Percentiles rank a stretch among this genome's conserved stretches.
Evolutionary conservation across 2,888 invertebrate genomes (phyloP).

Genomic region (Lagria hirta): DNA sequence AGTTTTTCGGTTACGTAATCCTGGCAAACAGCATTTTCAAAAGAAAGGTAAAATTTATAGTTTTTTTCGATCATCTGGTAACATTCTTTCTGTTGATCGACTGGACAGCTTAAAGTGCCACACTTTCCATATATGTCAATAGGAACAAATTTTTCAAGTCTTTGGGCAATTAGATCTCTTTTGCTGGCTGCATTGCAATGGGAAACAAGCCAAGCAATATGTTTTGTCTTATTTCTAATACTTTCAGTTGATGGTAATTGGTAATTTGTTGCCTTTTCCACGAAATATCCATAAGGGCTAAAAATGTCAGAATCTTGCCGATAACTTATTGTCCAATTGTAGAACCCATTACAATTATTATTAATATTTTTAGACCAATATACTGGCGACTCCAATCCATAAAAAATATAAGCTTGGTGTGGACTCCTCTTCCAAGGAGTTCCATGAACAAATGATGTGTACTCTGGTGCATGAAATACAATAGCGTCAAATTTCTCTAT

Average conservation of each 20-base stretch:
- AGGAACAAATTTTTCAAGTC: constrained; percentile 58
- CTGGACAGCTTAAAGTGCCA: constrained; percentile 51
- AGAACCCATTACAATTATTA: constrained; percentile 53
- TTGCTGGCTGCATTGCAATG: constrained; percentile 55
- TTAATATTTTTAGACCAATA: constrained; percentile 29
- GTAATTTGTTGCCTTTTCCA: constrained; percentile 26
- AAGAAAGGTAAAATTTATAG: constrained; percentile 71
- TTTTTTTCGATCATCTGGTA: constrained; percentile 55
- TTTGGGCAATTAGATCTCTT: constrained; percentile 53
- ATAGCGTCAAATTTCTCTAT: background rate
- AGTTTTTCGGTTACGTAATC: constrained; percentile 66
- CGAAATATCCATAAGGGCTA: constrained; percentile 48
- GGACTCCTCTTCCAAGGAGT: constrained; percentile 45
- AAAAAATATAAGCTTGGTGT: constrained; percentile 53
- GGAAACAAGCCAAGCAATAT: constrained; percentile 61
- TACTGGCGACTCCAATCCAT: constrained; percentile 55
- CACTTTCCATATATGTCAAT: constrained; percentile 68
- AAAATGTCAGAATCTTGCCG: constrained; percentile 50
- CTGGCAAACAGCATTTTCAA: constrained; percentile 70
- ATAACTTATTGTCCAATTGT: constrained; percentile 62
- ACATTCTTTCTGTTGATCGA: constrained; percentile 40
- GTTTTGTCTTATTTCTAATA: constrained; percentile 52
- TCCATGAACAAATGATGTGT: background rate
- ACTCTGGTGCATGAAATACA: background rate
- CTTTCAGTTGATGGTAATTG: constrained; percentile 26